These are phyloP conservation scores for Heteromurus nitidus DNA, from an alignment of 2,888 invertebrate genomes.

Conservation along the genomic window DNA sequence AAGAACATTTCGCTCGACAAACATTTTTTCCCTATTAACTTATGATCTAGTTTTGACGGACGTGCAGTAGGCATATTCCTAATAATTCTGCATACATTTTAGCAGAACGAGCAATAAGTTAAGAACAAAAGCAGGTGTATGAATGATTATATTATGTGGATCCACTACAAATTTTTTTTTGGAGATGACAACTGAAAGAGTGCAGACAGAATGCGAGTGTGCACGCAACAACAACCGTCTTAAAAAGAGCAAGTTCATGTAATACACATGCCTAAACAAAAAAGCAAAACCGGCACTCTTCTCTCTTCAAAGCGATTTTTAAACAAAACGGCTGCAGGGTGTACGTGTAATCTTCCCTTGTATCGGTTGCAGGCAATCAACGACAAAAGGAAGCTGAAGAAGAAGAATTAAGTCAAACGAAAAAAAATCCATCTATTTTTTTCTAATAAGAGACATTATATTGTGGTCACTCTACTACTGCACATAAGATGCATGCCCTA, in stretches of 20 bases:
- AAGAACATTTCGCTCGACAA: not conserved
- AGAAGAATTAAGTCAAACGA: slow-evolving; percentile 34
- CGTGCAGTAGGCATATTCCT: slow-evolving; percentile 30
- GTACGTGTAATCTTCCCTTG: slow-evolving; percentile 35
- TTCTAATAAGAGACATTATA: not conserved
- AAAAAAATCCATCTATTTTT: not conserved
- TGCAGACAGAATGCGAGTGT: slow-evolving; percentile 25
- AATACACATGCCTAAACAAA: too few relatives aligned
- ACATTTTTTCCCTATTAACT: slow-evolving; percentile 56
- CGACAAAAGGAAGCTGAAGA: not conserved
- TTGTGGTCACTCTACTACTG: not conserved
- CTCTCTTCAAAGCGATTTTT: slow-evolving; percentile 15
- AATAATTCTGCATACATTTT: not conserved
- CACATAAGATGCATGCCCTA: not conserved
- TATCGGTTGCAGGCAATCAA: slow-evolving; percentile 50
- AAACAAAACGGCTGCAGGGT: slow-evolving; percentile 44
- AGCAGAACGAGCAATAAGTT: not conserved
- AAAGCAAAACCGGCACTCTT: slow-evolving; percentile 41
- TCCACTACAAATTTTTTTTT: slow-evolving; percentile 33
- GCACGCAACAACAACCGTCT: slow-evolving; percentile 36
- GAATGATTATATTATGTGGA: slow-evolving; percentile 27
- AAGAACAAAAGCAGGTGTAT: slow-evolving; percentile 52
- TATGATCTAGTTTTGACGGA: slow-evolving; percentile 65
- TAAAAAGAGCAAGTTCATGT: slow-evolving; percentile 28
- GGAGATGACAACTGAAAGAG: slow-evolving; percentile 33